Evolutionary conservation across 2,888 invertebrate genomes (phyloP).

Genomic region (Mellilla xanthometata): DNA sequence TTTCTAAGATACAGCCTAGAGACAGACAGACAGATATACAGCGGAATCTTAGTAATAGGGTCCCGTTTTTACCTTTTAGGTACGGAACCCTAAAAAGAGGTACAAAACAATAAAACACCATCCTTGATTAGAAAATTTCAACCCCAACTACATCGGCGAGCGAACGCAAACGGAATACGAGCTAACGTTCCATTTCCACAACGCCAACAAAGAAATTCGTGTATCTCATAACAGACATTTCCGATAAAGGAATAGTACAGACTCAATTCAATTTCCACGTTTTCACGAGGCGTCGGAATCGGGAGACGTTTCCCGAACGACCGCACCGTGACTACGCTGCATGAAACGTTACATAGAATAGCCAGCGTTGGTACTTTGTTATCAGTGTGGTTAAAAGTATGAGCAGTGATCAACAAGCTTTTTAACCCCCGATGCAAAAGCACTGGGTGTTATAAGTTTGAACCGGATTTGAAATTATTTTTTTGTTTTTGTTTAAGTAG

Average conservation of each 20-base stretch:
- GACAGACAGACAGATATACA: no score
- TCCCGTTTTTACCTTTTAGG: neutral
- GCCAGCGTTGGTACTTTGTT: no score
- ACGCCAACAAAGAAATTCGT: constrained; percentile 37
- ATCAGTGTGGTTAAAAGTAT: neutral
- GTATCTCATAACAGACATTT: constrained; percentile 45
- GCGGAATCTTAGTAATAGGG: no score
- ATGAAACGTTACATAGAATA: no score
- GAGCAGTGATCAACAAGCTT: neutral
- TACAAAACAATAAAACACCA: neutral
- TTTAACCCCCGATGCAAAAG: no score
- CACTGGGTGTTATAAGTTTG: no score
- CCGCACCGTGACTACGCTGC: neutral
- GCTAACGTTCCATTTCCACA: constrained; percentile 24
- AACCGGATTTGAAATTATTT: no score
- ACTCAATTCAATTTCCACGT: constrained; percentile 61
- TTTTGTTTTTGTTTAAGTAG: no score
- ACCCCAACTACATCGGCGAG: constrained; percentile 3
- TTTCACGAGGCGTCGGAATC: constrained; percentile 34
- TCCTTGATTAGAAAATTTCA: constrained; percentile 1
- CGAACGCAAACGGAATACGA: constrained; percentile 10
- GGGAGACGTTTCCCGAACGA: constrained; percentile 23
- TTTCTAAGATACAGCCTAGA: no score
- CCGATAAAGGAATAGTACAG: constrained; percentile 45
- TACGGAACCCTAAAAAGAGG: neutral